These are phyloP conservation scores for Hartigia nigra DNA, from an alignment of 2,888 invertebrate genomes.

Conservation along the genomic window DNA sequence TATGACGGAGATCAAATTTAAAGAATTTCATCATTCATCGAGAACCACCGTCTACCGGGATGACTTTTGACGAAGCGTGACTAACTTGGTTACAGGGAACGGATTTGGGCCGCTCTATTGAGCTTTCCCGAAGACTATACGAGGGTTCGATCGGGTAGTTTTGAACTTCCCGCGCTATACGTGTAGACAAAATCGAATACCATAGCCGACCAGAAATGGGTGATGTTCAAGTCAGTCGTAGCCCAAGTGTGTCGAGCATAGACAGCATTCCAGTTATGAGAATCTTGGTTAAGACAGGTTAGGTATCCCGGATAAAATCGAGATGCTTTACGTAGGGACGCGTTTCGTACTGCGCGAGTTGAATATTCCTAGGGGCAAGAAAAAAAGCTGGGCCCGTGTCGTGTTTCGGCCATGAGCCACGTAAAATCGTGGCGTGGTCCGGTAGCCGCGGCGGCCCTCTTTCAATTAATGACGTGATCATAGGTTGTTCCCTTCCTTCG, in stretches of 20 bases:
- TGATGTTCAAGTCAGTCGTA: neutral
- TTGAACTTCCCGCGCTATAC: neutral
- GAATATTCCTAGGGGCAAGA: neutral
- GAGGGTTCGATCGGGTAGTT: neutral
- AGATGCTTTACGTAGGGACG: neutral
- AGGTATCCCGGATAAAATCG: neutral
- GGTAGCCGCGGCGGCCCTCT: conserved; percentile 61
- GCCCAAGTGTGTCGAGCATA: neutral
- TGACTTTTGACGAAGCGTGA: neutral
- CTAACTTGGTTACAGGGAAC: neutral
- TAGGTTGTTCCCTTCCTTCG: conserved; percentile 51
- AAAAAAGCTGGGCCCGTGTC: neutral
- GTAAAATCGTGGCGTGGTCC: conserved; percentile 48
- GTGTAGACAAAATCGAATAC: neutral
- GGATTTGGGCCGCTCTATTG: neutral
- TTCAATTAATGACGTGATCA: conserved; percentile 64
- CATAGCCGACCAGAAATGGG: neutral
- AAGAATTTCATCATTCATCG: neutral
- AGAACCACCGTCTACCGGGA: neutral
- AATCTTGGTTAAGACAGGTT: neutral
- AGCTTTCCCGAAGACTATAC: neutral
- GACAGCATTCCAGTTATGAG: neutral
- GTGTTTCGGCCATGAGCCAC: conserved; percentile 10
- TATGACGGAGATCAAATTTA: neutral
- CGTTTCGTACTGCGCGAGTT: neutral